Evolutionary conservation across 2,113 vertebrate genomes (phyloP), one percentile per base, ranked within the genome.

Genomic region (Alethe diademata): DNA sequence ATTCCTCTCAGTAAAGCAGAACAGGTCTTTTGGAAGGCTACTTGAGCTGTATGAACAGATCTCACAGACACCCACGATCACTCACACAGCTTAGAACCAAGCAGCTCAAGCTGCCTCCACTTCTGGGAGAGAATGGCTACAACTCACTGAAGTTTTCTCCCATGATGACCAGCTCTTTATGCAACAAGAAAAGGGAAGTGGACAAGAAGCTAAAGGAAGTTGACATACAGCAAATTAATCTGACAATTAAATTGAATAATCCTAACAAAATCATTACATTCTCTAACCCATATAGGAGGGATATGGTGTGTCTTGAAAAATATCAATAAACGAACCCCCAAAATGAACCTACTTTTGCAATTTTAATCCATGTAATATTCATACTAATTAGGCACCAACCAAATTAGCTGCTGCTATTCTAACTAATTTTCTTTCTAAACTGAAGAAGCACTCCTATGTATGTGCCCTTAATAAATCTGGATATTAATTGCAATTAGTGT

Each of bases 401-500:
- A 83, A 93, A 92, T 86, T 64, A 88, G 70, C 43, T 89, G 56
- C 40, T 79, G 36, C 69, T 95, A 73, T 79, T 86, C 64, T 82
- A 82, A 76, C n/a, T 23, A 29, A 66, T 90, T 90, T 88, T 91
- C 36, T 6, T 88, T 82, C 71, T 28, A 3, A 91, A 92, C 61
- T 42, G 57, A 90, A 82, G 35, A 31, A 90, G 43, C 60, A 60
- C 38, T 76, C 50, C 60, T 83, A 79, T 12, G 40, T 62, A 79
- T 54, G 16, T 54, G 38, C 57, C 47, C 18, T 86, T 93, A 95
- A 95, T 88, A 93, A 86, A 88, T 50, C 92, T 28, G 33, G 58
- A 47, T 42, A 92, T 90, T 90, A 95, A 69, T 58, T 94, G 67
- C 45, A 85, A 71, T 94, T 80, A 92, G 73, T 62, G 76, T 86